Evolutionary conservation across 1,140 invertebrate species (phyloP), one percentile per base, ranked within the genome.

Genomic region (Panagrolaimus sp.): DNA sequence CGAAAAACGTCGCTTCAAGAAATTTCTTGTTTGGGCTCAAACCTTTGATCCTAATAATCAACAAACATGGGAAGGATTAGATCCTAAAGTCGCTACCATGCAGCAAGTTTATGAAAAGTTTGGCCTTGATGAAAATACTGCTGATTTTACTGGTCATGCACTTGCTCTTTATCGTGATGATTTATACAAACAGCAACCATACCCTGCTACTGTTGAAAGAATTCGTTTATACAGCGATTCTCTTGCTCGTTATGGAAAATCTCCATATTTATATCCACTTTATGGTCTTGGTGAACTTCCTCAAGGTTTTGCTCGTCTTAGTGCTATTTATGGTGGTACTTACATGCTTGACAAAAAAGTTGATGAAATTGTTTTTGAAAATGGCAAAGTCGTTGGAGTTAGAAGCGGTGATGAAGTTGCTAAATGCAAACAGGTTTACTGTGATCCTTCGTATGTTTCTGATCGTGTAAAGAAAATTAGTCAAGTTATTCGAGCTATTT

Each of bases 301-400:
- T 57, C 96, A 99, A 87, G 96, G 95, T 53, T 99, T 99, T 88
- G 96, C 96, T 64, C 88, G 94, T 61, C 72, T 99, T 46, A 96
- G 92, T 84, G 96, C 96, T 71, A 98, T 99, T 84, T 99, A 98
- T 86, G 96, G 96, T 43, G 96, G 96, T 72, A 99, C 96, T 14
- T 99, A 98, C 84, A 98, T 99, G 96, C 85, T 99, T 75, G 93
- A 98, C 84, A 98, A 98, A 84, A 91, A 92, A 43, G 92, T 96
- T 67, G 93, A 96, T 85, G 92, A 98, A 84, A 92, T 99, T 74
- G 91, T 98, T 31, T 84, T 92, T 66, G 92, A 92, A 48, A 85
- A 92, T 68, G 86, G 92, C 51, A 92, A 89, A 82, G 90, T 90
- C 63, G 88, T 93, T 47, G 96, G 96, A 5, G 94, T 99, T n/a